Evolutionary conservation across 1,140 invertebrate species (phyloP).

Genomic region (Propsilocerus akamusi): DNA sequence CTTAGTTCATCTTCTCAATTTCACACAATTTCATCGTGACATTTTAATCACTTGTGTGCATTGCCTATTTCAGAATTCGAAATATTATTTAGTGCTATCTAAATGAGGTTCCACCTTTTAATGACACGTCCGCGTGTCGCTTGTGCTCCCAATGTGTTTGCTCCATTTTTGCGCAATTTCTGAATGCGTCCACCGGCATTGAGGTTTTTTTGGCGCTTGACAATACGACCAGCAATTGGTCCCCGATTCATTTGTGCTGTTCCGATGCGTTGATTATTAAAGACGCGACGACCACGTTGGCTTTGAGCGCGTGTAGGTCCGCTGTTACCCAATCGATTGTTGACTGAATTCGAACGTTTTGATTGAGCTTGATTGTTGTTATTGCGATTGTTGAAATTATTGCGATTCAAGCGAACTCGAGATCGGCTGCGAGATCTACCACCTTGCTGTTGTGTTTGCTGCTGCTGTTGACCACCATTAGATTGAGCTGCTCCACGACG

Average conservation of each 20-base stretch:
- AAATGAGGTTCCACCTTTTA: no score
- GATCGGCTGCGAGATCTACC: constrained; percentile 12
- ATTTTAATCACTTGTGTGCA: no score
- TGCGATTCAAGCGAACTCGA: constrained; percentile 7
- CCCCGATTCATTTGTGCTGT: background rate
- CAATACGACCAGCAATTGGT: background rate
- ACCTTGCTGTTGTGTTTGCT: constrained; percentile 6
- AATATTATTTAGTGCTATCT: no score
- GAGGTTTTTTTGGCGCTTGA: background rate
- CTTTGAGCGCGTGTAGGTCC: background rate
- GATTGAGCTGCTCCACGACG: background rate
- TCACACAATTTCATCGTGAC: no score
- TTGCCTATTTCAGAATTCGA: no score
- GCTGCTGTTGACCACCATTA: constrained; percentile 6
- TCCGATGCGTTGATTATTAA: background rate
- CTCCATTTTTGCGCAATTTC: background rate
- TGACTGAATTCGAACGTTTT: background rate
- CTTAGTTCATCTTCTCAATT: no score
- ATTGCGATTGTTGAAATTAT: background rate
- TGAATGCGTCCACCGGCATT: no score
- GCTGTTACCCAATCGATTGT: background rate
- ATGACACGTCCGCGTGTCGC: no score
- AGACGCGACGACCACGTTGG: background rate
- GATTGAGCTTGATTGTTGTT: background rate
- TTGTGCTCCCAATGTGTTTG: no score